Base-by-base conservation (phyloP, 2,797 vertebrate genomes). In the Gypaetus barbatus region DNA sequence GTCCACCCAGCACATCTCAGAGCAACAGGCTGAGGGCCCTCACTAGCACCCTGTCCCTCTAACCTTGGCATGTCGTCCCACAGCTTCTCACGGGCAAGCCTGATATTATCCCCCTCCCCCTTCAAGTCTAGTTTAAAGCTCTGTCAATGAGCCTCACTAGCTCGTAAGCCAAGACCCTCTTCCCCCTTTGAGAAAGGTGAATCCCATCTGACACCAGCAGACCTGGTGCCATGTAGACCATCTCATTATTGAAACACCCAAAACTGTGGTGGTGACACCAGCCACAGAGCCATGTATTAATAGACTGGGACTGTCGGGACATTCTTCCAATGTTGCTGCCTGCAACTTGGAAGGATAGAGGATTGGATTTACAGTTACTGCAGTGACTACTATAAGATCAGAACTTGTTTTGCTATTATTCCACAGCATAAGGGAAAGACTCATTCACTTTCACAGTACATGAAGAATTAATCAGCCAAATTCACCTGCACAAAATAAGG, bases 101-200 rank as follows among this genome's bases (percentile, higher is more conserved):
- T 65, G 25, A n/a, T 33, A 9, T 49, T 56, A 69, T 66, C 15
- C 12, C 22, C 31, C 8, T 7, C n/a, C 7, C 21, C 17, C 44
- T 54, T 43, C 41, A 52, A 21, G 8, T 43, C 13, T 5, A 41
- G 4, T 60, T 71, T 60, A 54, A 65, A 80, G 11, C 15, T 69
- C 84, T 43, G 12, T n/a, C 8, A 11, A 6, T 22, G 6, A 74
- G 11, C 17, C 37, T 16, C 2, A 2, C 18, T 25, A 63, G 19
- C 10, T 46, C 0, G 0, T 22, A 16, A 60, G 7, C 8, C 25
- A 76, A 80, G 12, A 57, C 5, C 2, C 5, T 33, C 31, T 44
- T 70, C 18, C 6, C 7, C 7, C 5, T 49, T 61, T 56, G 25
- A 46, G 35, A 52, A 76, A 43, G 11, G 16, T 51, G 33, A 77